A percentile compares a stretch with the other conserved stretches of the same genome.
These are phyloP conservation scores for Iselma pallidipennis DNA, from an alignment of 2,888 invertebrate genomes.

Conservation along the genomic window DNA sequence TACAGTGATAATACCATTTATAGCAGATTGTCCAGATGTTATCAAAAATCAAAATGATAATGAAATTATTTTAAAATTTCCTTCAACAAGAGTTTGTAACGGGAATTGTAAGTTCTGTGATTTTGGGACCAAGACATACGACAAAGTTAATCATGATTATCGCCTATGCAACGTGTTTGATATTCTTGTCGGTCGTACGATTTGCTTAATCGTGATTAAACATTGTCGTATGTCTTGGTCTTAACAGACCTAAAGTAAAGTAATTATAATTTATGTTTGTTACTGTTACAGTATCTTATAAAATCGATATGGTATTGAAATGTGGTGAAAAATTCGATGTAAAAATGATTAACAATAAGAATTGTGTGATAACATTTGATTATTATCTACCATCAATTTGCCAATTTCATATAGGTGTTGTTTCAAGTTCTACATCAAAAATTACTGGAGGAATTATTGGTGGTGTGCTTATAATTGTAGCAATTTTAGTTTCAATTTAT, in stretches of 20 bases:
- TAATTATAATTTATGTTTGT: not conserved
- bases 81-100: not conserved
- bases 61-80: not conserved
- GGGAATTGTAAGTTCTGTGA: not conserved
- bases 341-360: not conserved
- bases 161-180: too few relatives aligned
- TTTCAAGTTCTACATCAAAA: too few relatives aligned
- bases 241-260: too few relatives aligned
- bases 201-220: too few relatives aligned
- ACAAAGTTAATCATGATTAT: too few relatives aligned
- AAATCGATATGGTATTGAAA: not conserved
- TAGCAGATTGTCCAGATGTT: not conserved
- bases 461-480: too few relatives aligned
- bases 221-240: too few relatives aligned
- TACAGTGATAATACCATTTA: not conserved
- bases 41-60: not conserved
- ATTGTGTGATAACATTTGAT: not conserved
- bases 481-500: too few relatives aligned
- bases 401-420: not conserved
- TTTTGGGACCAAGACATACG: too few relatives aligned
- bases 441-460: not conserved
- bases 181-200: too few relatives aligned
- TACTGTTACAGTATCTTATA: not conserved
- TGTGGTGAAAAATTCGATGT: not conserved
- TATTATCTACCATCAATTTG: not conserved